Evolutionary conservation across 2,888 invertebrate genomes (phyloP), one percentile per base, ranked within the genome.

Genomic region (Drosophila nr. fundita): DNA sequence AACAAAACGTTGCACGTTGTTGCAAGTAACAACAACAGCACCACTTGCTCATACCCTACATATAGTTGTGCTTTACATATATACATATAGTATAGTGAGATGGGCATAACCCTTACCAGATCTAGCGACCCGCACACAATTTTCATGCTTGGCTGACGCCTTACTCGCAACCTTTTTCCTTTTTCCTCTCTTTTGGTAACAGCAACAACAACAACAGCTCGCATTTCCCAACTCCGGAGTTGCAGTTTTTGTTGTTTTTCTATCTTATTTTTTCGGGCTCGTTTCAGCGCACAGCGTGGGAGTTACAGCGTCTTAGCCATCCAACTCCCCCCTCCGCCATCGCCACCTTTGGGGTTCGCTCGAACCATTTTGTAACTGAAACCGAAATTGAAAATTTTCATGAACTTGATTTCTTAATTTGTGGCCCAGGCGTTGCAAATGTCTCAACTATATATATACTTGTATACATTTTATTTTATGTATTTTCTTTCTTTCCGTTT

Each of bases 361-460:
- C 49, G 36, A 27, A 48, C 60, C 54, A 54, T 60, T 45, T 24
- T 60, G 81, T 68, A 83, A 76, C 80, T 75, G 82, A 84, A 82
- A 79, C 73, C 60, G 81, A 85, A 87, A 84, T 81, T 82, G 76
- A 84, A 81, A 83, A 74, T 68, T 76, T 71, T 73, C 73, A 77
- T 86, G 86, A 86, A 86, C 88, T 88, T 86, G 86, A 86, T 83
- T 83, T 86, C 86, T 76, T 83, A 75, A 87, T 85, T 84, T 64
- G 24, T 40, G 32, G 32, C 34, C 4, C 32, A 48, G 29, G 72
- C 75, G 64, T 73, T 72, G 68, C 73, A 69, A 75, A 69, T 69
- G 77, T 71, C 68, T 65, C 54, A 61, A 36, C 54, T 63, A 62
- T 11, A 50, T 15, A 36, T 34, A 49, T 45, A 45, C 5, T 45